phyloP scores from a whole-genome alignment of 2,797 vertebrate genomes.

The Helostoma temminkii region DNA sequence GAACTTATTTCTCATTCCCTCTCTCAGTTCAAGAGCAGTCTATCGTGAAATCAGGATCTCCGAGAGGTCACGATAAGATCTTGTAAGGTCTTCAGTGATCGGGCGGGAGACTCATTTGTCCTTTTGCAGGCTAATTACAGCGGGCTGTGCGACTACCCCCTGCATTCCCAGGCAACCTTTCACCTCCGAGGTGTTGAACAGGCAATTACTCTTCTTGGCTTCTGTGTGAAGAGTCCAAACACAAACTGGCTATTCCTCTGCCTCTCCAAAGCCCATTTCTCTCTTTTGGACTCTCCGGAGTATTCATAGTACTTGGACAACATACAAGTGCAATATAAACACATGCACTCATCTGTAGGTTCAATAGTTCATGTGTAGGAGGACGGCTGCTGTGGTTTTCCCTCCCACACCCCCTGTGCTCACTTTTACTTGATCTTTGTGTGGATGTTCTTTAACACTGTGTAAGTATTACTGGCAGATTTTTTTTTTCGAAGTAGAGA shows the following conservation, averaged over 20 bases:
- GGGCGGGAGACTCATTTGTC: conserved; percentile 71
- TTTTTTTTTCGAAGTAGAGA: background rate
- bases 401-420: conserved; percentile 29
- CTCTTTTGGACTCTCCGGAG: conserved; percentile 12
- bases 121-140: conserved; percentile 74
- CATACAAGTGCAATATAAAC: conserved; percentile 49
- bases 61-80: conserved; percentile 46
- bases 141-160: conserved; percentile 76
- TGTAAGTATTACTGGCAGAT: background rate
- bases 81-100: conserved; percentile 52
- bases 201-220: conserved; percentile 85
- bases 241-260: conserved; percentile 58
- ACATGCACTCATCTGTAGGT: conserved; percentile 38
- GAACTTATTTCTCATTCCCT: conserved; percentile 10
- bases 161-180: conserved; percentile 79
- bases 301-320: conserved; percentile 36
- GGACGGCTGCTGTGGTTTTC: conserved; percentile 25
- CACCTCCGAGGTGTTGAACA: conserved; percentile 82
- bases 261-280: conserved; percentile 32
- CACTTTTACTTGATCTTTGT: conserved; percentile 19
- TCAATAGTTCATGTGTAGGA: conserved; percentile 47
- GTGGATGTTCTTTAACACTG: conserved; percentile 19
- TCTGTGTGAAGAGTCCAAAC: conserved; percentile 77
- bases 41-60: conserved; percentile 36
- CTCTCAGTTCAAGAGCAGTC: conserved; percentile 30